A percentile compares a stretch with the other conserved stretches of the same genome.
phyloP scores from a whole-genome alignment of 2,888 invertebrate genomes.

The Hydroisotoma schaefferi region DNA sequence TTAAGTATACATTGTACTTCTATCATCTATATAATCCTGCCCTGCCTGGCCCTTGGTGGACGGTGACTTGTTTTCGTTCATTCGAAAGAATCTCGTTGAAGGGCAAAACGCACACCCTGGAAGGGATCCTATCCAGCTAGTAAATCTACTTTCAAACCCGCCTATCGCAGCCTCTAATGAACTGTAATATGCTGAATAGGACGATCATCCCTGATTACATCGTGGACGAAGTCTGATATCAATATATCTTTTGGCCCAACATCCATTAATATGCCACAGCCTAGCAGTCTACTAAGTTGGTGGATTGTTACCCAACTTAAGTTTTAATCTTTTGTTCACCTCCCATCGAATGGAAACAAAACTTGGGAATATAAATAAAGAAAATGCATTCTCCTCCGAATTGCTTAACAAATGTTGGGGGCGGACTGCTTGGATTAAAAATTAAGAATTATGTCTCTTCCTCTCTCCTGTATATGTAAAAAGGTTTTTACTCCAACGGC shows the following conservation, averaged over 20 bases:
- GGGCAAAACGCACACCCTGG: not conserved
- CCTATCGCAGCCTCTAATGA: conserved; percentile 42
- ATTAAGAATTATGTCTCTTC: conserved; percentile 9
- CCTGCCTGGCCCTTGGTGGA: no score
- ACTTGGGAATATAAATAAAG: conserved; percentile 2
- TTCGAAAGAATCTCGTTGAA: no score
- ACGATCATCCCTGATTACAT: conserved; percentile 43
- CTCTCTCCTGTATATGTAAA: no score
- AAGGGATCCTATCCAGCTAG: conserved; percentile 17
- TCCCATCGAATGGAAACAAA: not conserved
- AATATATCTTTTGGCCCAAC: not conserved
- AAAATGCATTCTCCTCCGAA: not conserved
- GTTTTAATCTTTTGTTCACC: not conserved
- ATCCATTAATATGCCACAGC: no score
- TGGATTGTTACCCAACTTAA: conserved; percentile 1
- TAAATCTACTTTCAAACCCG: conserved; percentile 32
- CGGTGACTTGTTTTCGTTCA: no score
- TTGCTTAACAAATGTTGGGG: conserved; percentile 5
- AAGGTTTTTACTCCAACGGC: no score
- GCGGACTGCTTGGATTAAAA: conserved; percentile 9
- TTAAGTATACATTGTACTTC: no score
- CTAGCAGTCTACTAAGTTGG: no score
- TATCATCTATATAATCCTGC: no score
- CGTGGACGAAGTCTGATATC: conserved; percentile 27
- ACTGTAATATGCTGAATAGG: conserved; percentile 47